Evolutionary conservation across 2,888 invertebrate species (phyloP), one percentile per base, ranked within the genome.

Genomic region (Orchestes rusci): DNA sequence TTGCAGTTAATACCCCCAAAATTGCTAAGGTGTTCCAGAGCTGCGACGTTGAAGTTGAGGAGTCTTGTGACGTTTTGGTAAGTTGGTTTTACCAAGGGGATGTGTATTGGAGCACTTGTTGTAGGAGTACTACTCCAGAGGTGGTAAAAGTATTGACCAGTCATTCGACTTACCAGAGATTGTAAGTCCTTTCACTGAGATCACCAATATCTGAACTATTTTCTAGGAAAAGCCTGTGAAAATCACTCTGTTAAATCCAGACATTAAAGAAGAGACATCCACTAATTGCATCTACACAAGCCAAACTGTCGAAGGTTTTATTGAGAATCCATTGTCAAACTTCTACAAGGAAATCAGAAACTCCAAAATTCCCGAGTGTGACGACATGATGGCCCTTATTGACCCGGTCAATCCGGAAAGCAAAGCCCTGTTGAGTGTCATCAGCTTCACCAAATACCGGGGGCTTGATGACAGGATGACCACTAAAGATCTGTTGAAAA

Each of bases 401-500:
- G 56, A 54, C 16, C 61, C 61, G 0, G 57, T 57, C 29, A 56
- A 55, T 28, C 43, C 53, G 4, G 60, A 63, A 45, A 53, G 53
- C 2, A 59, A 55, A 43, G 53, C 56, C 10, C 46, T 63, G 16
- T 43, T 63, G 3, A 54, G 59, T 3, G 56, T 62, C 1, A 42
- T 62, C 5, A 54, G 53, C 33, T 53, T 52, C 35, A 45, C 59
- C 4, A 57, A 57, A 50, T 59, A 53, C 43, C 44, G 50, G 28
- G 35, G 34, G 5, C 36, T 58, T 3, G 39, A 52, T 3, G 53
- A 53, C 3, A 45, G 45, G 18, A 51, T 53, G 29, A 47, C 47
- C 1, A 37, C 39, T 1, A 45, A 50, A 4, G 43, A 47, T 16
- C 18, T 43, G 16, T 31, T 38, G 43, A 53, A 16, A 51, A 49